Evolutionary conservation across 2,113 vertebrate genomes (phyloP).

Genomic region (Lophura nycthemera): DNA sequence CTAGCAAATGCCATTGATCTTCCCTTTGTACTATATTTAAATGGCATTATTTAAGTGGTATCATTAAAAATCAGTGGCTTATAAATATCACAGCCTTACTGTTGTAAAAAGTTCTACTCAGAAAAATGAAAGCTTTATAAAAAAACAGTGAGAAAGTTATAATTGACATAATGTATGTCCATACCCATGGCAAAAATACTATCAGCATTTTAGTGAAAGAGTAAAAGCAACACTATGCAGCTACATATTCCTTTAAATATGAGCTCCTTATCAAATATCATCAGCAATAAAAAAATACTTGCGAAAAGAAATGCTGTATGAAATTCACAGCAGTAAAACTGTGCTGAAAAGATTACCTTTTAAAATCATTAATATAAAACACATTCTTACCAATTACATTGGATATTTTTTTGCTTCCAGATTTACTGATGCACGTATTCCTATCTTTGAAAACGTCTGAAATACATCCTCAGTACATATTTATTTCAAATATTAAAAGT

Average conservation of each 20-base stretch:
- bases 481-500: constrained; percentile 49
- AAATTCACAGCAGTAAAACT: neutral
- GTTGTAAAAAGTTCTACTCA: neutral
- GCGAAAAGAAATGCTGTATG: neutral
- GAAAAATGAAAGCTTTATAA: neutral
- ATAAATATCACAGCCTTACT: neutral
- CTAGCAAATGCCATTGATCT: neutral
- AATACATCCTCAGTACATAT: neutral
- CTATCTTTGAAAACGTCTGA: constrained; percentile 11
- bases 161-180: neutral
- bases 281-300: constrained; percentile 15
- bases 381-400: neutral
- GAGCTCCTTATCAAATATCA: constrained; percentile 10
- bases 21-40: neutral
- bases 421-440: neutral
- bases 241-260: rapidly evolving
- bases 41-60: neutral
- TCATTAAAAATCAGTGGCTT: neutral
- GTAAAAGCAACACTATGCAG: neutral
- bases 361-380: constrained; percentile 6
- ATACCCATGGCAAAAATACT: neutral
- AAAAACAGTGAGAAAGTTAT: neutral
- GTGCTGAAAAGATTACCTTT: neutral
- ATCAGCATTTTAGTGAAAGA: neutral
- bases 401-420: neutral